These are phyloP conservation scores for Callithrix jacchus DNA, from an alignment of 2,113 vertebrate genomes.

Conservation along the genomic window DNA sequence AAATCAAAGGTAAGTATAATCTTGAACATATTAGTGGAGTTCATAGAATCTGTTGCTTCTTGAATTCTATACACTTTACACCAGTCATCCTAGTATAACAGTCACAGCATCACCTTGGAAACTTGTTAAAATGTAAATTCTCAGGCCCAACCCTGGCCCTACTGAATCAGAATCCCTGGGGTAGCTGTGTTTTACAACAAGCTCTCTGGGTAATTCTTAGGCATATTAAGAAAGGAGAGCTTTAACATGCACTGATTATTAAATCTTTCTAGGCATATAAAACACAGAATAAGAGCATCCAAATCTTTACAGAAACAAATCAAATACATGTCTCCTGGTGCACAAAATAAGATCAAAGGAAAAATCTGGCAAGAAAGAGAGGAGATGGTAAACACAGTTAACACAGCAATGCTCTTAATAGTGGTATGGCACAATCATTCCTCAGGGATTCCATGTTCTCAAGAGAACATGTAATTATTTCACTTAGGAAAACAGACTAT, in stretches of 20 bases:
- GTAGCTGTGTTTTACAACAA: not conserved
- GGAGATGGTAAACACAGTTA: not conserved
- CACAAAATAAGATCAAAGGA: not conserved
- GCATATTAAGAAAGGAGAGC: not conserved
- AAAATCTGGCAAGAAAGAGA: not conserved
- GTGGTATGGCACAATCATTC: not conserved
- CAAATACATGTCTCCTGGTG: not conserved
- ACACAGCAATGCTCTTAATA: not conserved
- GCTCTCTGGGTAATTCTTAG: not conserved
- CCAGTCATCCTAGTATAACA: not conserved
- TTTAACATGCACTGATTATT: not conserved
- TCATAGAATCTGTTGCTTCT: not conserved
- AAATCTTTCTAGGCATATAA: not conserved
- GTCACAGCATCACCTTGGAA: not conserved
- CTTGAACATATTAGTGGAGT: not conserved
- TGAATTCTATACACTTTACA: not conserved
- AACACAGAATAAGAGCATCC: not conserved
- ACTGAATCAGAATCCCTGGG: not conserved
- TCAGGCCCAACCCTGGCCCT: not conserved
- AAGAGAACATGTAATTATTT: not conserved
- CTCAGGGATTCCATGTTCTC: not conserved
- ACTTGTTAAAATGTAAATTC: not conserved
- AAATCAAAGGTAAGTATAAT: not conserved
- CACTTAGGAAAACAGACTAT: not conserved
- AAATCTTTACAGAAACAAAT: not conserved